A percentile compares a stretch with the other conserved stretches of the same genome.
Evolutionary conservation across 2,113 vertebrate species (phyloP).

Genomic region (Callaeas wilsoni): DNA sequence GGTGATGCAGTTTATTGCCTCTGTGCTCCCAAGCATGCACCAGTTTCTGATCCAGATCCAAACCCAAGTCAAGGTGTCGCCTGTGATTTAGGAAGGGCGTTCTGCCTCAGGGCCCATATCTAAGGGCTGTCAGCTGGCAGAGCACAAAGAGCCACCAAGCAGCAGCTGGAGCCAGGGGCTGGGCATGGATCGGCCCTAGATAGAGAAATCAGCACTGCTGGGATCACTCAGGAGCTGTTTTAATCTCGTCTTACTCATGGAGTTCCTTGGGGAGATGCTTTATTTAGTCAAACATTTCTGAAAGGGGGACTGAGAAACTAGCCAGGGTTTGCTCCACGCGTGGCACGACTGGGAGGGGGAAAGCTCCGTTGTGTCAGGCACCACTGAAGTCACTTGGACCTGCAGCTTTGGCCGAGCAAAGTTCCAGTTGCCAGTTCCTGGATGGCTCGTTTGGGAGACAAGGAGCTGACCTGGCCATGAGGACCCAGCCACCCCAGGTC

Average conservation of each 20-base stretch:
- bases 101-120: not conserved
- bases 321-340: not conserved
- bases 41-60: conserved; percentile 21
- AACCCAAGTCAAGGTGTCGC: not conserved
- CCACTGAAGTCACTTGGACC: not conserved
- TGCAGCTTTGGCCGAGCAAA: accelerated
- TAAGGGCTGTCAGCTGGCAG: not conserved
- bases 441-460: not conserved
- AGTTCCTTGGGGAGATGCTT: not conserved
- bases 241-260: not conserved
- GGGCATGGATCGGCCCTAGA: not conserved
- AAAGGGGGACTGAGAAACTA: not conserved
- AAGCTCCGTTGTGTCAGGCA: accelerated
- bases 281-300: not conserved
- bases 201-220: not conserved
- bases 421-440: not conserved
- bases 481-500: not conserved
- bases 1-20: not conserved
- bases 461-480: not conserved
- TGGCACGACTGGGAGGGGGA: not conserved
- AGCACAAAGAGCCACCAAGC: not conserved
- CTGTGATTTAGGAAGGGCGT: conserved; percentile 32
- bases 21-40: conserved; percentile 4
- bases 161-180: not conserved
- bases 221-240: not conserved